phyloP scores from a whole-genome alignment of 2,888 invertebrate species.

The Nycteola revayana region DNA sequence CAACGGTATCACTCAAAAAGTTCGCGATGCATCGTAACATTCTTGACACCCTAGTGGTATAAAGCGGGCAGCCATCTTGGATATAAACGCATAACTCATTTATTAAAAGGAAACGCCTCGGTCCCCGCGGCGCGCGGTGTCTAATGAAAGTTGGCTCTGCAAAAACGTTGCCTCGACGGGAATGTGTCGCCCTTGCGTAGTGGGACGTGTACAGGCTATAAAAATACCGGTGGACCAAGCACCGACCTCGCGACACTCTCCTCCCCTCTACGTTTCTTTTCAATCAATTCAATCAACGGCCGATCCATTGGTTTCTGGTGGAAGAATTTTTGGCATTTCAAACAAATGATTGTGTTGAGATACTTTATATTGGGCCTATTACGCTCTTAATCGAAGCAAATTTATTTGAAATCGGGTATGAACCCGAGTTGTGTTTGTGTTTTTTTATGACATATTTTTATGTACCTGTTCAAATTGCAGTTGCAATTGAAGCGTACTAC shows the following conservation, averaged over 20 bases:
- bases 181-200: slow-evolving; percentile 79
- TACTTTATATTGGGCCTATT: too few relatives aligned
- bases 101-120: slow-evolving; percentile 74
- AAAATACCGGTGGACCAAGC: slow-evolving; percentile 70
- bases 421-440: too few relatives aligned
- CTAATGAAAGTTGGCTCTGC: slow-evolving; percentile 77
- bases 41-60: slow-evolving; percentile 61
- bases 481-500: too few relatives aligned
- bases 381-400: too few relatives aligned
- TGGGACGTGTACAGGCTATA: slow-evolving; percentile 76
- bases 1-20: slow-evolving; percentile 39
- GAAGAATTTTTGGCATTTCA: slow-evolving; percentile 48
- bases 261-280: slow-evolving; percentile 69
- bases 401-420: too few relatives aligned
- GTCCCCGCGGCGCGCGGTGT: slow-evolving; percentile 66
- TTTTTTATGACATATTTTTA: too few relatives aligned
- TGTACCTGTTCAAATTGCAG: too few relatives aligned
- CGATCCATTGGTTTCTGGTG: slow-evolving; percentile 64
- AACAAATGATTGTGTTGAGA: slow-evolving; percentile 34
- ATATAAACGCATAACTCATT: slow-evolving; percentile 77
- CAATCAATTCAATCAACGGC: slow-evolving; percentile 76
- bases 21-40: slow-evolving; percentile 50
- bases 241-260: slow-evolving; percentile 39
- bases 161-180: slow-evolving; percentile 74
- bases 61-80: slow-evolving; percentile 66